Evolutionary conservation across 2,113 vertebrate species (phyloP).

Genomic region (Callipepla californica): DNA sequence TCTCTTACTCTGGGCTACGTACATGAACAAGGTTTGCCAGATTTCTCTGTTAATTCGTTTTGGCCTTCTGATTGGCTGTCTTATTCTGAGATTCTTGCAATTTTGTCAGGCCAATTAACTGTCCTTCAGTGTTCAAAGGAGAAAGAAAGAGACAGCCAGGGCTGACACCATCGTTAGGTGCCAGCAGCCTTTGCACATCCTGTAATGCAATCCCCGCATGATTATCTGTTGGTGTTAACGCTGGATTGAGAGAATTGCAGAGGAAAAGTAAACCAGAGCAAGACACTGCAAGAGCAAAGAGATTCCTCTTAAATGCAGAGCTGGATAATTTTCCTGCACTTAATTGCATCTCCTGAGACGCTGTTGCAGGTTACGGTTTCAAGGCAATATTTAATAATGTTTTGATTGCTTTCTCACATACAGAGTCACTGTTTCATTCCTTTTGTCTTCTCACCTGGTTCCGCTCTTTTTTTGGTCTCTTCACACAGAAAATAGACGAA

Average conservation of each 20-base stretch:
- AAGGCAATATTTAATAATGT: not conserved
- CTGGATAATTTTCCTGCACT: not conserved
- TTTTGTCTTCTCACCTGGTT: not conserved
- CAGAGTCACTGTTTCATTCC: not conserved
- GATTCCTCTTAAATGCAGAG: not conserved
- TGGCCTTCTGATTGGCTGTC: constrained; percentile 88
- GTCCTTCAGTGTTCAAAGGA: constrained; percentile 67
- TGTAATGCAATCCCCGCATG: constrained; percentile 65
- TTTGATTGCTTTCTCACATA: not conserved
- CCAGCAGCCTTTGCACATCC: constrained; percentile 65
- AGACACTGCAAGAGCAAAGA: not conserved
- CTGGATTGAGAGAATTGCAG: not conserved
- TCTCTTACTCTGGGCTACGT: not conserved
- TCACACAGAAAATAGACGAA: constrained; percentile 97
- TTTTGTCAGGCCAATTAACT: constrained; percentile 90
- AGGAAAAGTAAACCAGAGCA: constrained; percentile 46
- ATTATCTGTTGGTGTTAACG: constrained; percentile 58
- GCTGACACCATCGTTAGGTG: constrained; percentile 61
- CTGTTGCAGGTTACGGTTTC: not conserved
- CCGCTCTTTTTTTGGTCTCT: not conserved
- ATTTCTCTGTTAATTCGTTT: constrained; percentile 85
- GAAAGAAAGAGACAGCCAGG: constrained; percentile 50
- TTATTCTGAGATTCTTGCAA: constrained; percentile 87
- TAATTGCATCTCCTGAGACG: not conserved
- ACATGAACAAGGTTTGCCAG: constrained; percentile 46